Evolutionary conservation across 1,140 invertebrate species (phyloP).

Genomic region (Drosophila kohkoa): DNA sequence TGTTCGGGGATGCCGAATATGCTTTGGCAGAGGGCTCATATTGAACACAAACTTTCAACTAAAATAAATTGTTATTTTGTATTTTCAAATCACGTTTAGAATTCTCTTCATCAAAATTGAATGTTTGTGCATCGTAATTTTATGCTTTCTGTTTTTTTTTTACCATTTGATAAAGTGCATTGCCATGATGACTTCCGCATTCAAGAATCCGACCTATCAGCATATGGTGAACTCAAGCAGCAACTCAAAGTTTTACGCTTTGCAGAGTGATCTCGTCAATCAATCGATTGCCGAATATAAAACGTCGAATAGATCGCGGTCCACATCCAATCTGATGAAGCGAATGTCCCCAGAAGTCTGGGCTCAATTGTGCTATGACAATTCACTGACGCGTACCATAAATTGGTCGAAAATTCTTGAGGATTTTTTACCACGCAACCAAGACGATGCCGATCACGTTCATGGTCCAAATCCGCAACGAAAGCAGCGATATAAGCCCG

Average conservation of each 20-base stretch:
- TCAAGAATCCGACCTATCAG: not conserved
- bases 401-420: not conserved
- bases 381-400: not conserved
- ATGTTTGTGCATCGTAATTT: slow-evolving; percentile 7
- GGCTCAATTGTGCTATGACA: not conserved
- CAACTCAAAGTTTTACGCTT: not conserved
- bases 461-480: too few species aligned
- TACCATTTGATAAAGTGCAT: not conserved
- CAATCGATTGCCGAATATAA: not conserved
- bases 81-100: slow-evolving; percentile 1
- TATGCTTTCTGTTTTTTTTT: not conserved
- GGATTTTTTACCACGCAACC: not conserved
- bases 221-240: slow-evolving; percentile 3
- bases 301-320: not conserved
- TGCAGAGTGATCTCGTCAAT: not conserved
- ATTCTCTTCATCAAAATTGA: slow-evolving; percentile 20
- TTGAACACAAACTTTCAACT: not conserved
- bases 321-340: not conserved
- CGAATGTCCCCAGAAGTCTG: slow-evolving; percentile 3
- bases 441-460: too few species aligned
- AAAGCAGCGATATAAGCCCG: not conserved
- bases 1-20: not conserved
- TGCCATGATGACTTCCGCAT: not conserved
- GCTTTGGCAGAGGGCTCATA: not conserved
- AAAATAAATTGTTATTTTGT: not conserved